Evolutionary conservation across 2,113 vertebrate species (phyloP), one percentile per base, ranked within the genome.

Genomic region (Sturnira hondurensis): DNA sequence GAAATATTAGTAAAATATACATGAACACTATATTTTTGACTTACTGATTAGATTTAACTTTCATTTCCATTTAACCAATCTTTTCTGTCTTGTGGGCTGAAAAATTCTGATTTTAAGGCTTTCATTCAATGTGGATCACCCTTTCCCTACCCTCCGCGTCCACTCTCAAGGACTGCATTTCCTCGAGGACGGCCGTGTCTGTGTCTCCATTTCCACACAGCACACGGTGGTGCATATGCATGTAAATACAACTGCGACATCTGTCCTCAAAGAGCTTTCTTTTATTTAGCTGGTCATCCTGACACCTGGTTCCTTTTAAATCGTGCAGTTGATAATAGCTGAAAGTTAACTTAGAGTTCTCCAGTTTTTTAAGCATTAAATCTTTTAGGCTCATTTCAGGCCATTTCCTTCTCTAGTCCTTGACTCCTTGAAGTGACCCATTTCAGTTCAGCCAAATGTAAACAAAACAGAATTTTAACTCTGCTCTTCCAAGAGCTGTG

Each of bases 401-500:
- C 94, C 83, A 95, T 96, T 96, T 96, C 96, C 95, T 97, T 94
- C 94, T 93, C 93, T 76, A 88, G 61, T 96, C 86, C 86, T 95
- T 96, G 95, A 93, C 95, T 96, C 77, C 86, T 96, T 80, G 56
- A 94, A 95, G 96, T 96, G 94, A 97, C 86, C 89, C 90, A 88
- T 96, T 97, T 97, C 92, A 96, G 95, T 96, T 88, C 96, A 96
- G 81, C 93, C 89, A 95, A 91, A 96, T 97, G 96, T 97, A 97
- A 97, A 97, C 96, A 97, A 91, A 78, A 83, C 31, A 26, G 86
- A 93, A 93, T 91, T 84, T 96, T 54, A 85, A 68, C 86, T 91
- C 85, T n/a, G 73, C 61, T 95, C 95, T 91, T 81, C 33, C 8
- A 78, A 96, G 88, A 78, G 54, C 77, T 89, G 47, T 96, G 93